Percentiles rank a stretch among this genome's conserved stretches.
phyloP scores from a whole-genome alignment of 2,888 invertebrate genomes.

The Pherbina coryleti region DNA sequence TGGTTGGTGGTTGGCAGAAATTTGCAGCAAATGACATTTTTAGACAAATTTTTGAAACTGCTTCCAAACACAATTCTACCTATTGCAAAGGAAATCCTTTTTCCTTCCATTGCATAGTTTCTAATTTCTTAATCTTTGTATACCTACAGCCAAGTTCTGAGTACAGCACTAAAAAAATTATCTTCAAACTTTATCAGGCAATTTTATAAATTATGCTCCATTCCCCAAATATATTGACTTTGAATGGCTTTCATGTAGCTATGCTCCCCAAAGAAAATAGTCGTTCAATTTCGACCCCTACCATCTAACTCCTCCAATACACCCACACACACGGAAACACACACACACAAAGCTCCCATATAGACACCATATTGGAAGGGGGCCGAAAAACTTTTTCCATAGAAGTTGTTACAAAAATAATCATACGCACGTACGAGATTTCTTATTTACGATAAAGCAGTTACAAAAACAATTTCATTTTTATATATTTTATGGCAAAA shows the following conservation, averaged over 20 bases:
- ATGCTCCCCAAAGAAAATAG: neutral
- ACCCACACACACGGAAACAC: too few species aligned
- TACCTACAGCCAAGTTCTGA: neutral
- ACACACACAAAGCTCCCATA: neutral
- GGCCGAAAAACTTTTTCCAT: neutral
- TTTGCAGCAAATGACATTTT: neutral
- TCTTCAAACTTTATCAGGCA: conserved; percentile 3
- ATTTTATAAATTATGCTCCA: conserved; percentile 15
- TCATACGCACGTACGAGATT: conserved; percentile 61
- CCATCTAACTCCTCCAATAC: neutral
- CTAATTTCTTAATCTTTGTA: neutral
- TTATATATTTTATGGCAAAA: conserved; percentile 7
- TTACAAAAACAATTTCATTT: conserved; percentile 39
- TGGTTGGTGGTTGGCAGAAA: neutral
- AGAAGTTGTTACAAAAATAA: conserved; percentile 3
- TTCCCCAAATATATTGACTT: neutral
- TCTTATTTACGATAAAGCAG: conserved; percentile 62
- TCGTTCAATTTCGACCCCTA: neutral
- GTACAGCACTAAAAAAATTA: neutral
- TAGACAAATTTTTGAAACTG: too few species aligned
- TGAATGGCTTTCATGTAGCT: neutral
- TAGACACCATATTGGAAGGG: neutral
- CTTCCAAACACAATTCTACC: too few species aligned
- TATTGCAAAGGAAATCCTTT: too few species aligned
- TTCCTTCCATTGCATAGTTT: too few species aligned